Evolutionary conservation across 2,797 vertebrate genomes (phyloP), one percentile per base, ranked within the genome.

Genomic region (Gallinago solitaria): DNA sequence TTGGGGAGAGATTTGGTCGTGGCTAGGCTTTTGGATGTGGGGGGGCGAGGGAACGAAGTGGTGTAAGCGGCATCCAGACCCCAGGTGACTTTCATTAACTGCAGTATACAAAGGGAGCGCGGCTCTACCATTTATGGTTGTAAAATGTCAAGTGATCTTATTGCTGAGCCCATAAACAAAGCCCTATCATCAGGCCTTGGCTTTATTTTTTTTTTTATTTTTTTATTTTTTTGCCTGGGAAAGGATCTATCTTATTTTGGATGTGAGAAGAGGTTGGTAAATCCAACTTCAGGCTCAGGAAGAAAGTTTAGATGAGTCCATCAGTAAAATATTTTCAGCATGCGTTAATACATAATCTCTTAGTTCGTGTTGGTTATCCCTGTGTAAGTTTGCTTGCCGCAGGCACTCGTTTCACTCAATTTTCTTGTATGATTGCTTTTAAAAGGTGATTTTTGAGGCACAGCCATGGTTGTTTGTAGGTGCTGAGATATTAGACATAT

Each of bases 41-140:
- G 15, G 43, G 92, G 68, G 3, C 5, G 20, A 83, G 17, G 75
- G 74, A 71, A 51, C 30, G 16, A 6, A 68, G 83, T 12, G 35
- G 76, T 54, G 83, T 20, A 48, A 1, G 19, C 11, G 21, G 77
- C 68, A 37, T 63, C 73, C 87, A 16, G 81, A 12, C 63, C 82
- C 91, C 93, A 96, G 86, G 94, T 83, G 97, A 92, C 97, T 97
- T 96, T 91, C 95, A 87, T 97, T 97, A 96, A 91, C 93, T 64
- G 25, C 69, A n/a, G 17, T 59, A 45, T 83, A 87, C 95, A 88
- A 86, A 96, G 83, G 61, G 67, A 94, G 47, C 61, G 39, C 61
- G 32, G 87, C 89, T 96, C 97, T 98, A 92, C 98, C 98, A 98
- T 98, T 97, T 98, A 98, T 98, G 98, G 98, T 87, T 95, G 93